Conservation (phyloP, 2,113 vertebrate genomes). For the Delphinus delphis region DNA sequence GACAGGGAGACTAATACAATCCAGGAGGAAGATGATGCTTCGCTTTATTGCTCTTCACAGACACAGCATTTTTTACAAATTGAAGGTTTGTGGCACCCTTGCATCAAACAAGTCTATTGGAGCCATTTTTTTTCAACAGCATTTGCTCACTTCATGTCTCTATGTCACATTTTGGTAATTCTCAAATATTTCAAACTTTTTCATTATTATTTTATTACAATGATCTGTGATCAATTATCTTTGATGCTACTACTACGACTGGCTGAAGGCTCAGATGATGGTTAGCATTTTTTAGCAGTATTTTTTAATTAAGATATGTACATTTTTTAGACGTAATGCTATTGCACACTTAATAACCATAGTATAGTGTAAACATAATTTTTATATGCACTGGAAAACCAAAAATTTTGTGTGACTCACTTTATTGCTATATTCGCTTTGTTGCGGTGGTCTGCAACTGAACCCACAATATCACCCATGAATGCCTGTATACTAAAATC, state of each 20-base stretch:
- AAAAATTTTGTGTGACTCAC: fast-evolving
- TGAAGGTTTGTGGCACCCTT: background rate
- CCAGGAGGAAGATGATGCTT: background rate
- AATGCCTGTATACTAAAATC: background rate
- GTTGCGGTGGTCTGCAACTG: background rate
- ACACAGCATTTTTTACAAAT: background rate
- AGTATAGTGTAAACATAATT: background rate
- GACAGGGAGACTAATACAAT: background rate
- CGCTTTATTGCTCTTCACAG: background rate
- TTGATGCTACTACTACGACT: background rate
- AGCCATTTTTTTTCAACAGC: background rate
- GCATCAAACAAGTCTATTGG: background rate
- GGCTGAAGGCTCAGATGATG: background rate
- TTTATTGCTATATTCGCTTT: background rate
- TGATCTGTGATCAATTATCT: background rate
- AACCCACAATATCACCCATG: background rate
- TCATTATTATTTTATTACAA: background rate
- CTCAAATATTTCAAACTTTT: background rate
- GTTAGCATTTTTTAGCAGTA: background rate
- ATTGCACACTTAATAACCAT: background rate
- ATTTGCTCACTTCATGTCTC: background rate
- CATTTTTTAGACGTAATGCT: background rate
- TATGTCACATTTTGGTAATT: background rate
- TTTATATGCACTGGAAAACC: background rate
- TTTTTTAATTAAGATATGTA: background rate